Conservation (phyloP, 2,888 invertebrate genomes). For the Octonoba sinensis region DNA sequence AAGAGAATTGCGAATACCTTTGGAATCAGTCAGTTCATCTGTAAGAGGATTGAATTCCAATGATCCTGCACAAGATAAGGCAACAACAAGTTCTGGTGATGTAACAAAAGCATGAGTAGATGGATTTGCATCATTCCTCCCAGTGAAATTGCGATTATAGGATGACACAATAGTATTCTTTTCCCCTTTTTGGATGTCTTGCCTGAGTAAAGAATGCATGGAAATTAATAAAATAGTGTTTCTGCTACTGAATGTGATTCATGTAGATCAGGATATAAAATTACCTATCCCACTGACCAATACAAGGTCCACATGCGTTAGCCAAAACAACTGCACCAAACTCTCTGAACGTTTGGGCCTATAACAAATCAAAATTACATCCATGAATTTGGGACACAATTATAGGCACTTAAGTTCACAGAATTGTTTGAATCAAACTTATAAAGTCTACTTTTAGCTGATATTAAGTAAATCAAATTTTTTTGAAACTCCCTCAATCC, state of each 20-base stretch:
- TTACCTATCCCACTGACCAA: conserved; percentile 97
- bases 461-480: no score
- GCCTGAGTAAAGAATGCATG: conserved; percentile 67
- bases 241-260: not conserved
- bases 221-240: not conserved
- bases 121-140: conserved; percentile 95
- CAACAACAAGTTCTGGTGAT: conserved; percentile 96
- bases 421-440: no score
- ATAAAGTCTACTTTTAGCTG: no score
- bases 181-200: conserved; percentile 97
- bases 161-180: conserved; percentile 99
- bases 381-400: not conserved
- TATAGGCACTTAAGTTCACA: not conserved
- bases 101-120: conserved; percentile 99
- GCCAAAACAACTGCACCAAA: conserved; percentile 97
- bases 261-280: not conserved
- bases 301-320: conserved; percentile 99
- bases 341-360: conserved; percentile 84
- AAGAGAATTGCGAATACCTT: conserved; percentile 71
- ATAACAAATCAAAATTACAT: conserved; percentile 69
- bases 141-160: conserved; percentile 98
- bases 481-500: no score
- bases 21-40: conserved; percentile 85
- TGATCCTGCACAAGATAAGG: conserved; percentile 85
- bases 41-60: conserved; percentile 94